Evolutionary conservation across 2,888 invertebrate species (phyloP).

Genomic region (Blera fallax): DNA sequence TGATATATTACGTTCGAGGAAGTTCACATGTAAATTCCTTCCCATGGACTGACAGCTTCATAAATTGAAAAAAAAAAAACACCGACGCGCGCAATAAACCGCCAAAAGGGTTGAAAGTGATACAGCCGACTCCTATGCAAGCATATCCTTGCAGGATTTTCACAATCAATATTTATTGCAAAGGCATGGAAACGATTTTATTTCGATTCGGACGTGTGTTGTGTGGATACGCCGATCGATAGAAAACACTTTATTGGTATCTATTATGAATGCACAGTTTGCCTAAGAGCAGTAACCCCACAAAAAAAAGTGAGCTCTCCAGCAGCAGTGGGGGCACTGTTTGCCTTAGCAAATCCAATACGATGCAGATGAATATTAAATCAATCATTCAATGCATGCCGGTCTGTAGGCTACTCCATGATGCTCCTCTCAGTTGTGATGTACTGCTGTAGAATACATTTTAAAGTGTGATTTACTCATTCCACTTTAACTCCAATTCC

Average conservation of each 20-base stretch:
- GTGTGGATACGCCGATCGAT: background rate
- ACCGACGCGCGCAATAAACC: background rate
- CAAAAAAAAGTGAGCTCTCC: background rate
- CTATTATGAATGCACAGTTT: slow-evolving; percentile 11
- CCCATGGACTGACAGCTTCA: slow-evolving; percentile 12
- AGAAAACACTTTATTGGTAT: slow-evolving; percentile 11
- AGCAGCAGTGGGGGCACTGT: background rate
- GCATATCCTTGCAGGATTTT: slow-evolving; percentile 10
- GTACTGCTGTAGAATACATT: background rate
- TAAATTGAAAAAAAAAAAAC: slow-evolving; percentile 34
- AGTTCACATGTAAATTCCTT: slow-evolving; percentile 21
- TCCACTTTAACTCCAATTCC: background rate
- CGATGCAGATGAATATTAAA: slow-evolving; percentile 41
- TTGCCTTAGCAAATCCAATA: slow-evolving; percentile 7
- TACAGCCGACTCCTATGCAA: background rate
- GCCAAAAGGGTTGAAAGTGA: slow-evolving; percentile 10
- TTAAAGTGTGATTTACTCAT: background rate
- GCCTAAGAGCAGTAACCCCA: background rate
- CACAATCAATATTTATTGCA: slow-evolving; percentile 42
- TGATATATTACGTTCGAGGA: slow-evolving; percentile 27
- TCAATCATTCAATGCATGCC: background rate
- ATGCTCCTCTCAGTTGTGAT: background rate
- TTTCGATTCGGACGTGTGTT: slow-evolving; percentile 18
- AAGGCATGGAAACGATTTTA: slow-evolving; percentile 27
- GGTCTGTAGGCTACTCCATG: background rate